Percentiles rank a stretch among this genome's conserved stretches.
Evolutionary conservation across 2,888 invertebrate species (phyloP).

Genomic region (Leucania comma): DNA sequence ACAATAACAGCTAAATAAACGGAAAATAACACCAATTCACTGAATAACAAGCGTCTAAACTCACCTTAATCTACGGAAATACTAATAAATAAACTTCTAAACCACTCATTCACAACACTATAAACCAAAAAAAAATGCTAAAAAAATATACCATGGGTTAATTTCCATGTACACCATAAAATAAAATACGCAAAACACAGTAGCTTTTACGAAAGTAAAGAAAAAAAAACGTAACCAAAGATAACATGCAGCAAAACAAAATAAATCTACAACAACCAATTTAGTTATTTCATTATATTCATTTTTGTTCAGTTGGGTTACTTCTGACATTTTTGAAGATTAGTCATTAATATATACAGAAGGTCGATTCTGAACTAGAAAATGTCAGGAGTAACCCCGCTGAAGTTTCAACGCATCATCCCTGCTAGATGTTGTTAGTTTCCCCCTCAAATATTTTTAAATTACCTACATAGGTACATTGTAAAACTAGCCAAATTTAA

Average conservation of each 20-base stretch:
- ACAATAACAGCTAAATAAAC: conserved; percentile 60
- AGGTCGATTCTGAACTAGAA: not conserved
- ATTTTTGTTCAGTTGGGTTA: not conserved
- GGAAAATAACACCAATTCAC: conserved; percentile 62
- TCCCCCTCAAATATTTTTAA: not conserved
- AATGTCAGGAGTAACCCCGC: conserved; percentile 12
- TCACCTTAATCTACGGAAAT: conserved; percentile 43
- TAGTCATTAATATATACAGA: too few species aligned
- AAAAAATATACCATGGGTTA: conserved; percentile 47
- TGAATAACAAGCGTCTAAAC: conserved; percentile 56
- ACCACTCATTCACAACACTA: conserved; percentile 60
- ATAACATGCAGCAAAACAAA: conserved; percentile 40
- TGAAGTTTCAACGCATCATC: not conserved
- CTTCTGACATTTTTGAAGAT: not conserved
- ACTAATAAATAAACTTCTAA: conserved; percentile 37
- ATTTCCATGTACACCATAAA: conserved; percentile 46
- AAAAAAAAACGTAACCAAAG: conserved; percentile 11
- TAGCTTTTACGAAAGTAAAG: conserved; percentile 13
- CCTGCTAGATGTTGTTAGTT: conserved; percentile 19
- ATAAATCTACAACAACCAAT: conserved; percentile 17
- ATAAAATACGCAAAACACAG: conserved; percentile 37
- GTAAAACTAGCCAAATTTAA: not conserved
- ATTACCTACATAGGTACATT: not conserved
- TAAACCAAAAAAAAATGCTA: conserved; percentile 20
- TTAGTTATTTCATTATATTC: not conserved